Base-by-base conservation (phyloP, 1,140 invertebrate genomes). In the Drosophila pseudoananassae region DNA sequence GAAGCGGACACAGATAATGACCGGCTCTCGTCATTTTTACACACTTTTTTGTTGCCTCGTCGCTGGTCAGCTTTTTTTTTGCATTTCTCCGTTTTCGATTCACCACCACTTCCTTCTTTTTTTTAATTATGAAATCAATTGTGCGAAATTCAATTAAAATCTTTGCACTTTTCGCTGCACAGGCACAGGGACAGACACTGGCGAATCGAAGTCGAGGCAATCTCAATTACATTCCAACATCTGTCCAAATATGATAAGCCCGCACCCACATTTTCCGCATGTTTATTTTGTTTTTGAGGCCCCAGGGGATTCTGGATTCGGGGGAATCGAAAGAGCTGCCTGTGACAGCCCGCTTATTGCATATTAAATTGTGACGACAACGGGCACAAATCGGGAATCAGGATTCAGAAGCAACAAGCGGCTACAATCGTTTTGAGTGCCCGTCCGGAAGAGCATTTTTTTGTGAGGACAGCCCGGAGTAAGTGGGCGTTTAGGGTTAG, bases 311-410 rank as follows among this genome's bases (percentile, higher is more conserved):
- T 50, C 50, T 8, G 43, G 43, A 12, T 17, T 50, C 50, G 10
- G 17, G 33, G 43, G 15, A 7, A 33, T 27, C 8, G 12, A 20
- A 38, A 20, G 10, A 52, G 55, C 57, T 82, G 79, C 33, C 69
- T 54, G 31, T 85, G 81, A 87, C 81, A 85, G 81, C 74, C 78
- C 81, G 77, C 81, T 85, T 85, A 85, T 87, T 85, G 81, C 78
- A 81, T 87, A 85, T 81, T 87, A 60, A 60, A 71, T 60, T 78
- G 66, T 65, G 59, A 52, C 58, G 45, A 40, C 49, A 60, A 53
- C 46, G 50, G 50, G 46, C 60, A 61, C 51, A 76, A 79, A 76
- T 76, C 66, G 68, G 33, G 12, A 63, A 76, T 17, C 70, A 52
- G 58, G 49, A 64, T 49, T 65, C 59, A 20, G 40, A 54, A 59